Percentiles rank a stretch among this genome's conserved stretches.
Conservation (phyloP, 2,888 invertebrate genomes). For the Papilio gigon region DNA sequence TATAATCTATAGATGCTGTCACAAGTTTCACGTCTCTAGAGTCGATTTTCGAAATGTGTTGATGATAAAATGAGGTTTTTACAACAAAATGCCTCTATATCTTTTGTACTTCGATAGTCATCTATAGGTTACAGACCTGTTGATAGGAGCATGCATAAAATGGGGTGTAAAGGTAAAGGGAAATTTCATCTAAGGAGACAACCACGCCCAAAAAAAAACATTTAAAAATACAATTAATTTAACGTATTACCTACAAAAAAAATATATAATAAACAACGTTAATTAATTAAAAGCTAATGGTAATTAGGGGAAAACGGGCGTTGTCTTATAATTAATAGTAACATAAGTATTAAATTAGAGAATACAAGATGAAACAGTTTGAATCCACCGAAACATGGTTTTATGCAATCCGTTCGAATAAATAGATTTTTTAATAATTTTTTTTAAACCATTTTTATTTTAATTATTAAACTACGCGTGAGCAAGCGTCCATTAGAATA, state of each 20-base stretch:
- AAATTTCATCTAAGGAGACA: slow-evolving; percentile 35
- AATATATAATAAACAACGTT: slow-evolving; percentile 73
- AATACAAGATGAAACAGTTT: slow-evolving; percentile 55
- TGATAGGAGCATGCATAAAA: background rate
- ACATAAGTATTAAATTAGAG: slow-evolving; percentile 70
- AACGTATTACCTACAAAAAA: slow-evolving; percentile 51
- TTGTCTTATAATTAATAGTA: slow-evolving; percentile 78
- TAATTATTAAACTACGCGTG: slow-evolving; percentile 53
- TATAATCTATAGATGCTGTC: background rate
- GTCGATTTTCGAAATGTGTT: background rate
- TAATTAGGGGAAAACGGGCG: slow-evolving; percentile 63
- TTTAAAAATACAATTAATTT: slow-evolving; percentile 39
- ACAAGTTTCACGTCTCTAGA: background rate
- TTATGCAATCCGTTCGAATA: slow-evolving; percentile 61
- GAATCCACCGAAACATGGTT: slow-evolving; percentile 46
- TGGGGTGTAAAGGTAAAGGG: background rate
- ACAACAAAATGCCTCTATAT: background rate
- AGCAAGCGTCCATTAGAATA: slow-evolving; percentile 59
- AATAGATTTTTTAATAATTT: slow-evolving; percentile 52
- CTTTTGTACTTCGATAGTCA: too few species aligned
- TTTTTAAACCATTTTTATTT: slow-evolving; percentile 51
- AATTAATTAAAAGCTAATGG: slow-evolving; percentile 74
- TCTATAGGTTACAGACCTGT: too few species aligned
- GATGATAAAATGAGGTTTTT: background rate
- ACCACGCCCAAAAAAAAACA: slow-evolving; percentile 39